These are phyloP conservation scores for Meloe dianella DNA, from an alignment of 2,888 invertebrate species.

Conservation along the genomic window DNA sequence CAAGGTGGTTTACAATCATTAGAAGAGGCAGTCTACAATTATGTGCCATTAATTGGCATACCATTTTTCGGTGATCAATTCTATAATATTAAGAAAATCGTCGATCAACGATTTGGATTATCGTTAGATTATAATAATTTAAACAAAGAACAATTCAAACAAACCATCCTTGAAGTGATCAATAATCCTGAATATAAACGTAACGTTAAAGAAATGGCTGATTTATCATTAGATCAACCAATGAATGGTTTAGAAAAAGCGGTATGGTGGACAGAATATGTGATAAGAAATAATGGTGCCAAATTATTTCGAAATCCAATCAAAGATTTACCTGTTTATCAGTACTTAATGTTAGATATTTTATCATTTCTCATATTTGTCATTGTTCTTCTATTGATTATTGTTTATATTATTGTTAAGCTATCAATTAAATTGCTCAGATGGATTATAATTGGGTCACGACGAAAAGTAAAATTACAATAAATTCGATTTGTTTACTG, in stretches of 20 bases:
- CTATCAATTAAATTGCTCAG: not conserved
- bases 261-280: constrained; percentile 45
- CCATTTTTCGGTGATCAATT: constrained; percentile 46
- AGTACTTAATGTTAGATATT: constrained; percentile 44
- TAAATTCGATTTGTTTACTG: not conserved
- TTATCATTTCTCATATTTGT: constrained; percentile 22
- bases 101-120: constrained; percentile 39
- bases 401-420: not conserved
- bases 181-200: constrained; percentile 41
- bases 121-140: constrained; percentile 32
- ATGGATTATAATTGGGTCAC: not conserved
- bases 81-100: constrained; percentile 39
- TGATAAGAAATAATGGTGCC: constrained; percentile 41
- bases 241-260: constrained; percentile 39
- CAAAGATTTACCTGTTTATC: constrained; percentile 40
- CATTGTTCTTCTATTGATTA: not conserved
- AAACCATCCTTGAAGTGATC: constrained; percentile 44
- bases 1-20: constrained; percentile 45
- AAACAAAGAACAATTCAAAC: constrained; percentile 37
- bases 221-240: constrained; percentile 34
- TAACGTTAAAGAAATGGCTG: constrained; percentile 19
- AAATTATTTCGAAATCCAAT: constrained; percentile 36
- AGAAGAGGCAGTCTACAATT: constrained; percentile 36
- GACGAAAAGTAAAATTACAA: not conserved
- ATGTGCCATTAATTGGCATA: constrained; percentile 44